Conservation (phyloP, 2,797 vertebrate genomes). For the Acanthurus lineatus region DNA sequence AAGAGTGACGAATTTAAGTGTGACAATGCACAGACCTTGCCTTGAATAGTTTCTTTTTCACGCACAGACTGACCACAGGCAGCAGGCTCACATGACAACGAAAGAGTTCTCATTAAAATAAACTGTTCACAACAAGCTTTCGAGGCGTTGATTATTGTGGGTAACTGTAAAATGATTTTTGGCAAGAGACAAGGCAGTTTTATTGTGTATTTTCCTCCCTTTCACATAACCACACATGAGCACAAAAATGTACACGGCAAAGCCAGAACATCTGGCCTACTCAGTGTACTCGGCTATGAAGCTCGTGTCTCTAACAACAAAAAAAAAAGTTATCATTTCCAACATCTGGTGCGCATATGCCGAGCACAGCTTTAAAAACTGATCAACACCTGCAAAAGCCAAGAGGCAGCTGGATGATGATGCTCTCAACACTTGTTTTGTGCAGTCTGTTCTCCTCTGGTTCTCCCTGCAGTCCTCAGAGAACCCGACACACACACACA, state of each 20-base stretch:
- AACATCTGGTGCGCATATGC: conserved; percentile 46
- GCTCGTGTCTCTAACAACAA: too few species aligned
- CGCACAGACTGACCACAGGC: not conserved
- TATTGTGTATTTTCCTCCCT: not conserved
- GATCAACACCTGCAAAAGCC: conserved; percentile 44
- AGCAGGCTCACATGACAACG: not conserved
- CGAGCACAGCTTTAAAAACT: not conserved
- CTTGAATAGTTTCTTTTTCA: not conserved
- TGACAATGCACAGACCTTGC: not conserved
- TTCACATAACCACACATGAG: not conserved
- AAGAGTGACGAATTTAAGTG: not conserved
- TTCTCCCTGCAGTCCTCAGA: not conserved
- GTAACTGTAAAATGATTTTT: not conserved
- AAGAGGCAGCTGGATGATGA: conserved; percentile 20
- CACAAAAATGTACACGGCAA: not conserved
- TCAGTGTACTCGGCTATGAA: not conserved
- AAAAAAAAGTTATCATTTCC: not conserved
- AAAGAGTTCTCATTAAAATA: not conserved
- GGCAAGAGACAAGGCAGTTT: not conserved
- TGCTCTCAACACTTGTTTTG: not conserved
- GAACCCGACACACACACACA: not conserved
- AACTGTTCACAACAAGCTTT: not conserved
- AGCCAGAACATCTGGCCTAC: conserved; percentile 7
- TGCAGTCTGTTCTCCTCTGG: not conserved
- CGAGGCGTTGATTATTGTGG: not conserved